Evolutionary conservation across 2,888 invertebrate genomes (phyloP).

Genomic region (Pandemis heparana): DNA sequence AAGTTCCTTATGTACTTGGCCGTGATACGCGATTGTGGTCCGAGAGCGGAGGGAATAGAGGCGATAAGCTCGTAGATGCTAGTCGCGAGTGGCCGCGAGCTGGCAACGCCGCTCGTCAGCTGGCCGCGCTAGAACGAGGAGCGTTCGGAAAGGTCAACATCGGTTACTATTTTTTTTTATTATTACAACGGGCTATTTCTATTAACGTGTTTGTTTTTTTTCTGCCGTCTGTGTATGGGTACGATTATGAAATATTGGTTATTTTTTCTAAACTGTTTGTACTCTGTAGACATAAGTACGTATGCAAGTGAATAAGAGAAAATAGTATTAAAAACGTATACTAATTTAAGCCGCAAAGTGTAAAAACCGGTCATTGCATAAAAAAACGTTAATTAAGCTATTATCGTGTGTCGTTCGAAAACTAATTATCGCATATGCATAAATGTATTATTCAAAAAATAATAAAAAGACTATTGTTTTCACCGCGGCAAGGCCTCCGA

Average conservation of each 20-base stretch:
- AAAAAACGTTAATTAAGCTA: constrained; percentile 22
- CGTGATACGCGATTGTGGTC: constrained; percentile 61
- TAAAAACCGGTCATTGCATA: constrained; percentile 9
- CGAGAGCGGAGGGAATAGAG: constrained; percentile 60
- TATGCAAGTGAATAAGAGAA: background rate
- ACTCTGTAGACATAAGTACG: no score
- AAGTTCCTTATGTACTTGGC: constrained; percentile 78
- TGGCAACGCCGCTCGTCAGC: constrained; percentile 84
- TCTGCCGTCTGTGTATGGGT: constrained; percentile 45
- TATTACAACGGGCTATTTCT: constrained; percentile 69
- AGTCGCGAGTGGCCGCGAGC: constrained; percentile 62
- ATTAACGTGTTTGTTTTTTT: constrained; percentile 57
- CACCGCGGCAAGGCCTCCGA: constrained; percentile 76
- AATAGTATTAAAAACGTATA: background rate
- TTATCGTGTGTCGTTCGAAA: constrained; percentile 32
- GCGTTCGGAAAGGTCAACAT: constrained; percentile 83
- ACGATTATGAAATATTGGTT: background rate
- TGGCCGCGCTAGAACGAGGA: constrained; percentile 80
- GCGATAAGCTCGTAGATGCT: constrained; percentile 78
- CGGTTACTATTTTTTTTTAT: constrained; percentile 81
- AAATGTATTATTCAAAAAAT: constrained; percentile 63
- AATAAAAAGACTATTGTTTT: constrained; percentile 79
- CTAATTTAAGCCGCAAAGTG: background rate
- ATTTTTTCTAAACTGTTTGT: background rate
- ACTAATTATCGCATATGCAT: constrained; percentile 48